Conservation (phyloP, 2,888 invertebrate genomes). For the Ectemnius continuus region DNA sequence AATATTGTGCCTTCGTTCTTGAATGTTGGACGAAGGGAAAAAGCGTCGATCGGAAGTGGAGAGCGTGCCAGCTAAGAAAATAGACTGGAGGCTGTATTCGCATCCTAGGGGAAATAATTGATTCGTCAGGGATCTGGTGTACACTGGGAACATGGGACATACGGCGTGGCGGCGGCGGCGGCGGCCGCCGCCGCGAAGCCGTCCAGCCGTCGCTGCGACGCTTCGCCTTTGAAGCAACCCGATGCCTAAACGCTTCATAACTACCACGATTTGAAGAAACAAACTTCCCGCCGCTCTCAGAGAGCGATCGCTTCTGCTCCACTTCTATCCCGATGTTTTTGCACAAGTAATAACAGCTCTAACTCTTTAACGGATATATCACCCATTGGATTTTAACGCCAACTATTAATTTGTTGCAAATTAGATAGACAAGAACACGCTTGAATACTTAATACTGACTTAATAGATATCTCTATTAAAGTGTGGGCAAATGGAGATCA, state of each 20-base stretch:
- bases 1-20: no score
- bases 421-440: not conserved
- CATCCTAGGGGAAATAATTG: slow-evolving; percentile 52
- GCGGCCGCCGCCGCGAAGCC: slow-evolving; percentile 8
- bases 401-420: not conserved
- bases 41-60: not conserved
- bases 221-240: slow-evolving; percentile 31
- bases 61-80: slow-evolving; percentile 35
- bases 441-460: not conserved
- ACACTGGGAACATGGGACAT: slow-evolving; percentile 20
- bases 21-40: not conserved
- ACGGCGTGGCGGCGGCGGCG: slow-evolving; percentile 28
- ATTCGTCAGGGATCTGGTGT: slow-evolving; percentile 47
- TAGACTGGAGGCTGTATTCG: slow-evolving; percentile 22
- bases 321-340: not conserved
- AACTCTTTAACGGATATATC: not conserved
- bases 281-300: slow-evolving; percentile 33
- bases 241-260: slow-evolving; percentile 36
- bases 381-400: not conserved
- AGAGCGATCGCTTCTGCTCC: not conserved
- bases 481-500: not conserved
- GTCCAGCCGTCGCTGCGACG: slow-evolving; percentile 50
- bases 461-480: slow-evolving; percentile 3
- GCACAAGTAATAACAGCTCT: not conserved
- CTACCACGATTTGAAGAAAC: slow-evolving; percentile 39